These are phyloP conservation scores for Pithys albifrons DNA, from an alignment of 2,113 vertebrate species.

Conservation along the genomic window DNA sequence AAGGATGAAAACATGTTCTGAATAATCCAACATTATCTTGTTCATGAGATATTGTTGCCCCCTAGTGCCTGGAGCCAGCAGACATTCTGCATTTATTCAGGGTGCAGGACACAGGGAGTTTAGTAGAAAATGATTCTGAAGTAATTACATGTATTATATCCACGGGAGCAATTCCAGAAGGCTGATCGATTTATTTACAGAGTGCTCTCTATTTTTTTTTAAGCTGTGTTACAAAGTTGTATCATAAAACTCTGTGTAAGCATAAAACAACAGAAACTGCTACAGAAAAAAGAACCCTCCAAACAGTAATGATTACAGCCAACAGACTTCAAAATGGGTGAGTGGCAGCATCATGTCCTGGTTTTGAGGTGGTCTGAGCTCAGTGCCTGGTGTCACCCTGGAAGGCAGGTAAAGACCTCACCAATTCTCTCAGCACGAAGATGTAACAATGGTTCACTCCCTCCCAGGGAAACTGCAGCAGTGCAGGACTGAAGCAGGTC, in stretches of 20 bases:
- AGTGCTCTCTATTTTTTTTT: neutral
- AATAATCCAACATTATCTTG: neutral
- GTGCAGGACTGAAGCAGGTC: neutral
- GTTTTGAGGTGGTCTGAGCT: neutral
- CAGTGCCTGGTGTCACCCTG: neutral
- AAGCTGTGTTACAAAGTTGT: neutral
- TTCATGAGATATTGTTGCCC: constrained; percentile 14
- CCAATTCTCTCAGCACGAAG: neutral
- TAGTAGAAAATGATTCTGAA: neutral
- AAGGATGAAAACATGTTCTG: neutral
- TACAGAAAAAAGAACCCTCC: neutral
- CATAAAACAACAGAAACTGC: neutral
- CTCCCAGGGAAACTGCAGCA: neutral
- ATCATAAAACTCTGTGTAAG: neutral
- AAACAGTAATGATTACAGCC: neutral
- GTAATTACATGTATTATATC: neutral
- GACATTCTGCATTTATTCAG: neutral
- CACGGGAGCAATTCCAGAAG: neutral
- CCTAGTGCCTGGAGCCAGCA: neutral
- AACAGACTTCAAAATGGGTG: neutral
- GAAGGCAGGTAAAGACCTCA: neutral
- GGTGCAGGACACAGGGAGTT: neutral
- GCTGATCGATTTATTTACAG: neutral
- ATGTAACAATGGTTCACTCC: neutral
- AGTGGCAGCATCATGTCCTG: neutral